These are phyloP conservation scores for Palythoa caribaeorum DNA, from an alignment of 92 coral and sea anemone species.

Conservation along the genomic window DNA sequence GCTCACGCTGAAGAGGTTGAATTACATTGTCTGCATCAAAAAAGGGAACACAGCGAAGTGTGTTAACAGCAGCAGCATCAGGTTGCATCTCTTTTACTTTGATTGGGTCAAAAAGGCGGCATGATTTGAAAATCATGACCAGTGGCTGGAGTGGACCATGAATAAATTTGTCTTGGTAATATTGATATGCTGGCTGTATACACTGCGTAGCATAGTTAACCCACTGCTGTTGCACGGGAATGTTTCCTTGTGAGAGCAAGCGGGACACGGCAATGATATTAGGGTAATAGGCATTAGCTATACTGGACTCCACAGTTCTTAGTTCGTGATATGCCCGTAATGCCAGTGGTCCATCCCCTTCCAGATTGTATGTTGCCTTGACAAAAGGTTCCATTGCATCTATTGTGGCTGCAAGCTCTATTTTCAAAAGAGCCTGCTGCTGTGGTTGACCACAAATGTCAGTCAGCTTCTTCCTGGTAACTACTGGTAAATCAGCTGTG, in stretches of 20 bases:
- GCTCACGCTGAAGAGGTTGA: conserved; percentile 45
- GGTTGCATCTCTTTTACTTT: conserved; percentile 61
- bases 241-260: conserved; percentile 42
- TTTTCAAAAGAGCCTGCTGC: conserved; percentile 47
- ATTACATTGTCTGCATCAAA: conserved; percentile 17
- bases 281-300: conserved; percentile 54
- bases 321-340: conserved; percentile 52
- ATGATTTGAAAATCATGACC: conserved; percentile 62
- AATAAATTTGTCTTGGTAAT: conserved; percentile 52
- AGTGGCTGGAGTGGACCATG: conserved; percentile 61
- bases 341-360: conserved; percentile 68
- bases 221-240: conserved; percentile 47
- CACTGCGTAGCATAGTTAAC: conserved; percentile 59
- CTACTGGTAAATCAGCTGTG: conserved; percentile 47
- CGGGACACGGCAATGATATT: conserved; percentile 42
- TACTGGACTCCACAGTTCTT: conserved; percentile 21
- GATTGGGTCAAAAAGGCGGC: conserved; percentile 51
- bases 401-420: conserved; percentile 59
- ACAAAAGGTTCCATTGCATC: conserved; percentile 64
- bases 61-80: conserved; percentile 44
- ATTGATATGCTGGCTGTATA: conserved; percentile 57
- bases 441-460: conserved; percentile 46
- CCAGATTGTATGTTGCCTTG: conserved; percentile 61
- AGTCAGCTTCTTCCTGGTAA: conserved; percentile 51
- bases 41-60: conserved; percentile 59